A percentile compares a stretch with the other conserved stretches of the same genome.
phyloP scores from a whole-genome alignment of 1,140 invertebrate species.

The Ooceraea biroi region DNA sequence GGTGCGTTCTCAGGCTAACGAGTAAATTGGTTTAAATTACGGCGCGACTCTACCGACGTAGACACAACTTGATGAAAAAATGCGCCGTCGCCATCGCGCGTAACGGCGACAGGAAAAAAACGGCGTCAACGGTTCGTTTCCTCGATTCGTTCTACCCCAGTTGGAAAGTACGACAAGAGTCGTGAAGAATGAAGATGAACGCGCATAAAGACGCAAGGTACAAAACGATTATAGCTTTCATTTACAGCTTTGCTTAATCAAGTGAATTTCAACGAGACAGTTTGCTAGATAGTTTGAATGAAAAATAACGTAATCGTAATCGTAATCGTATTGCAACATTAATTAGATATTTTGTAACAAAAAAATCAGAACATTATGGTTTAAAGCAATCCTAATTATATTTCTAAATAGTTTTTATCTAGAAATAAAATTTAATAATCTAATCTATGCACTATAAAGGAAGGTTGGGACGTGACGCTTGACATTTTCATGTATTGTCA shows the following conservation, averaged over 20 bases:
- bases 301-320: too few species aligned
- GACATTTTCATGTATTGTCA: neutral
- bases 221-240: neutral
- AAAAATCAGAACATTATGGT: neutral
- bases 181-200: neutral
- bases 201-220: neutral
- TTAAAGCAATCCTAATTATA: neutral
- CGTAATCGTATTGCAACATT: neutral
- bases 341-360: neutral
- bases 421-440: neutral
- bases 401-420: neutral
- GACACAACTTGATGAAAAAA: constrained; percentile 55
- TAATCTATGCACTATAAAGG: neutral
- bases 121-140: constrained; percentile 73
- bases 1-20: constrained; percentile 28
- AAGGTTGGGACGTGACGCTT: neutral
- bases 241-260: constrained; percentile 10
- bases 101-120: constrained; percentile 72
- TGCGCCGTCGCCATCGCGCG: constrained; percentile 54
- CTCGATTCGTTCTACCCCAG: constrained; percentile 68
- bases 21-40: constrained; percentile 72
- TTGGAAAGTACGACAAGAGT: constrained; percentile 66
- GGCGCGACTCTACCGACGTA: constrained; percentile 21
- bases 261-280: neutral
- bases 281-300: neutral